Base-by-base conservation (phyloP, 1,140 invertebrate species). In the Pygmarrhopalites habei region DNA sequence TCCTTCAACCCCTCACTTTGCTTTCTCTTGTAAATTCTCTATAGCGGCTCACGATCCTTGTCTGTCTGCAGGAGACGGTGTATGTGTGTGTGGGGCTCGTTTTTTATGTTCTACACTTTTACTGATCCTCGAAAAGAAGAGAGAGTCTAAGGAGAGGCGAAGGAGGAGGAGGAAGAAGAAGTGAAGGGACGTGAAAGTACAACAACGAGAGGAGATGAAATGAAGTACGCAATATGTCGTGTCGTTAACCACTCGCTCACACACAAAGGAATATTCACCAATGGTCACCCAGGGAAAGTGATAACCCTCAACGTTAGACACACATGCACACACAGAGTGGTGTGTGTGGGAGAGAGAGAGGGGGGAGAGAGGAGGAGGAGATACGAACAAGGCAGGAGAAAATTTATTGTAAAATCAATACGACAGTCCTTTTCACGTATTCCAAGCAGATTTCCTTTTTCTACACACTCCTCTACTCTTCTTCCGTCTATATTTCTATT, bases 391-490 rank as follows among this genome's bases (percentile, higher is more conserved):
- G 53, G 44, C 28, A 57, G 39, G 39, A 30, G 52, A 29, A 47
- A 62, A 62, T 62, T 62, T 62, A 62, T 62, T 62, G 60, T 57
- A 62, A 62, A 62, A 62, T 62, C 60, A 57, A 62, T 62, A 62
- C 23, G 17, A 29, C 39, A 30, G 51, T 43, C 53, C 60, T 62
- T 35, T 57, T 62, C 51, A 56, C 30, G 60, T 47, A 62, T 62
- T 62, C 60, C 44, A 44, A 35, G 44, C 60, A 62, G 60, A 62
- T 62, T 62, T 62, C 19, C 53, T 21, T 17, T 25, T 57, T 39
- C 21, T 35, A n/a, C 26, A 5, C 49, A 26, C 14, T 52, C 28
- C 15, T 35, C 32, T n/a, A n/a, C n/a, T n/a, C n/a, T n/a, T n/a
- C n/a, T n/a, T n/a, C n/a, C n/a, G n/a, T n/a, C n/a, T n/a, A n/a